Evolutionary conservation across 1,140 invertebrate genomes (phyloP).

Genomic region (Vollenhovia emeryi): DNA sequence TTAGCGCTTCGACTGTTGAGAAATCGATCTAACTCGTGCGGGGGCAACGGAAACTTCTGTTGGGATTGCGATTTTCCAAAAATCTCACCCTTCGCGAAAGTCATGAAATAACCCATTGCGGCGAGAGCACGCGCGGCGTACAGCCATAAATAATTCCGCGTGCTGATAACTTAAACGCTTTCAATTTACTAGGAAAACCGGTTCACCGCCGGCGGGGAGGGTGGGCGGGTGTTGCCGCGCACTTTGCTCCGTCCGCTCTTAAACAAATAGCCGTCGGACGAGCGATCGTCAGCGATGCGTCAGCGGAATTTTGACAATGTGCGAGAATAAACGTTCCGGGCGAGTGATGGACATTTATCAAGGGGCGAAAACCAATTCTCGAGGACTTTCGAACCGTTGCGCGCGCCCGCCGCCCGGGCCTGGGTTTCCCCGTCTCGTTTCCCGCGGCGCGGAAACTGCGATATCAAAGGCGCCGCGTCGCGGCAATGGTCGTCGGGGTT

Average conservation of each 20-base stretch:
- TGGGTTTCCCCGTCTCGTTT: background rate
- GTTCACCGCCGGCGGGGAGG: background rate
- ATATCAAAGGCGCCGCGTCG: constrained; percentile 1
- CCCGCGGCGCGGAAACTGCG: constrained; percentile 14
- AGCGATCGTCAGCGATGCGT: constrained; percentile 44
- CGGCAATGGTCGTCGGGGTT: background rate
- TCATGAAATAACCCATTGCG: constrained; percentile 16
- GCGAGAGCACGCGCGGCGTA: constrained; percentile 2
- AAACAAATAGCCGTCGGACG: constrained; percentile 41
- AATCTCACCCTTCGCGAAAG: no score
- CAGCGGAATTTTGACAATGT: constrained; percentile 49
- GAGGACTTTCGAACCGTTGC: constrained; percentile 23
- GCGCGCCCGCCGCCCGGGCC: background rate
- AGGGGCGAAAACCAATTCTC: constrained; percentile 43
- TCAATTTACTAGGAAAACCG: constrained; percentile 20
- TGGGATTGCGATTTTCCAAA: no score
- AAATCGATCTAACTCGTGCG: no score
- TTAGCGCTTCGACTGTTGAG: no score
- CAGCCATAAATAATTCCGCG: constrained; percentile 4
- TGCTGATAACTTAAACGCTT: constrained; percentile 21
- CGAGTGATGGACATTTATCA: constrained; percentile 49
- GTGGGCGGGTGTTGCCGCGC: background rate
- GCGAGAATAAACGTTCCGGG: constrained; percentile 44
- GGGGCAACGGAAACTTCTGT: no score
- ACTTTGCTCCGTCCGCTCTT: constrained; percentile 1